Evolutionary conservation across 2,113 vertebrate genomes (phyloP).

Genomic region (Gopherus flavomarginatus): DNA sequence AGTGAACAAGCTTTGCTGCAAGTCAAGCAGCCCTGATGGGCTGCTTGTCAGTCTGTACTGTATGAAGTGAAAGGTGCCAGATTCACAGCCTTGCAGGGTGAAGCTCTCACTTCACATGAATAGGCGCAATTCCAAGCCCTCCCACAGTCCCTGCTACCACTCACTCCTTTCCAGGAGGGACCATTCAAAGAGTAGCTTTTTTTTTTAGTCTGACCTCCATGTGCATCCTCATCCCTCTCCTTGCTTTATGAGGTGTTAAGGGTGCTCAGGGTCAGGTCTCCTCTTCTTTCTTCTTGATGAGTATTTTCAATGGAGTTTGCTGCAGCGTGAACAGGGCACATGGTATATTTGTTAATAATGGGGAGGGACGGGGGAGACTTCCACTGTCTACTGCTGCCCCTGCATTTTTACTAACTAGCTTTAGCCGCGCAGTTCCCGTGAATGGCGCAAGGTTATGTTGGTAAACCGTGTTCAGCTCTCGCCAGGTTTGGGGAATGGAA

Average conservation of each 20-base stretch:
- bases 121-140: neutral
- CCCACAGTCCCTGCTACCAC: neutral
- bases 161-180: neutral
- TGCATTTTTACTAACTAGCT: rapidly evolving
- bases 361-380: neutral
- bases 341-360: neutral
- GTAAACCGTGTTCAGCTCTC: neutral
- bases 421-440: rapidly evolving
- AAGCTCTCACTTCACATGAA: neutral
- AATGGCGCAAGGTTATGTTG: neutral
- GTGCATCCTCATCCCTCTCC: neutral
- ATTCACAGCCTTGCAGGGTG: neutral
- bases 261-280: neutral
- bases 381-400: neutral
- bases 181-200: neutral
- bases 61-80: neutral
- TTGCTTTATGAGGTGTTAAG: too few relatives aligned
- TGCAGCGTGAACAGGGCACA: neutral
- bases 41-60: neutral
- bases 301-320: neutral
- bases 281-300: neutral
- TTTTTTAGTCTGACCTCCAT: neutral
- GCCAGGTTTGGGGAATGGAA: rapidly evolving
- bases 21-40: neutral
- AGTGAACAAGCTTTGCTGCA: too few relatives aligned